Conservation (phyloP, 2,113 vertebrate genomes). For the Formicarius rufipectus region DNA sequence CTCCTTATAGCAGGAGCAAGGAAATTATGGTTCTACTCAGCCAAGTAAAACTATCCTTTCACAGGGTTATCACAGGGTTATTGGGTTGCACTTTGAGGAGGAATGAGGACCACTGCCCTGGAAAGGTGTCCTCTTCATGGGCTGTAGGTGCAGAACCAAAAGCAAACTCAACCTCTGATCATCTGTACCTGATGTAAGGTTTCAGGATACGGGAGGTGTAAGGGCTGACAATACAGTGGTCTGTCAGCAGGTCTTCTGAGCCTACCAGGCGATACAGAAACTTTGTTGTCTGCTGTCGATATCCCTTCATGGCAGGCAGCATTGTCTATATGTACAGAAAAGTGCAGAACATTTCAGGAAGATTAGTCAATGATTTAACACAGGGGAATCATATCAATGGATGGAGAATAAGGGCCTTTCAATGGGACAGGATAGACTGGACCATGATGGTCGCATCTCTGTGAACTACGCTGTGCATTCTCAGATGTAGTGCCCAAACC, state of each 20-base stretch:
- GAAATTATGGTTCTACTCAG: background rate
- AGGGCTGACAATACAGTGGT: slow-evolving; percentile 90
- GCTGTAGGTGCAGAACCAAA: background rate
- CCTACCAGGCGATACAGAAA: slow-evolving; percentile 93
- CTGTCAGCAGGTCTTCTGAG: slow-evolving; percentile 79
- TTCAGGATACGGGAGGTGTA: slow-evolving; percentile 94
- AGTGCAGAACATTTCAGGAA: background rate
- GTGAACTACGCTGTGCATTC: background rate
- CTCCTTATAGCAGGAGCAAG: background rate
- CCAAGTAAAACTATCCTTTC: background rate
- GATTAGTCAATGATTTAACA: background rate
- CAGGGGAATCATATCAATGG: background rate
- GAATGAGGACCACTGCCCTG: background rate
- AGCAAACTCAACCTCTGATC: background rate
- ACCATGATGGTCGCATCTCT: background rate
- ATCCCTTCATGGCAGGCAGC: slow-evolving; percentile 74
- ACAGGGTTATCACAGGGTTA: background rate
- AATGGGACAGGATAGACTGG: background rate
- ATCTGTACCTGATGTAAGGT: slow-evolving; percentile 89
- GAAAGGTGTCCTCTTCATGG: background rate
- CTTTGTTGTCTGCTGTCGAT: slow-evolving; percentile 77
- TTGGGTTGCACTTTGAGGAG: background rate
- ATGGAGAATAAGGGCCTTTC: background rate
- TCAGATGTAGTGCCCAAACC: background rate
- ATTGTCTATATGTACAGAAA: slow-evolving; percentile 72